Evolutionary conservation across 2,888 invertebrate genomes (phyloP).

Genomic region (Amphimallon solstitiale): DNA sequence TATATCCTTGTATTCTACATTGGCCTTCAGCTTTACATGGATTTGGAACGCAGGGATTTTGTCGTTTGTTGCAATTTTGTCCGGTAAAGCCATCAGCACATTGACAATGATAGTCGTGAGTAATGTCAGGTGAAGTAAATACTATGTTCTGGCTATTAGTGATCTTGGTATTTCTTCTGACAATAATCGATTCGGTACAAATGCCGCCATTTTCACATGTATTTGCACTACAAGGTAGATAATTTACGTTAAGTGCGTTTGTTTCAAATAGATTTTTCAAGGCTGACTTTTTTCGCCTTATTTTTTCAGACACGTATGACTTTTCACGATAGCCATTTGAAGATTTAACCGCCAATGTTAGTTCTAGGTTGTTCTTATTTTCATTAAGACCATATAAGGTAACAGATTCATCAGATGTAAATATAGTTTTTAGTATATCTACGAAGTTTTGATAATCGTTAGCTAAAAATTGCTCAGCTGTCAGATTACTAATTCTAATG

Average conservation of each 20-base stretch:
- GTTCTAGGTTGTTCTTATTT: slow-evolving; percentile 72
- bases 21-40: slow-evolving; percentile 88
- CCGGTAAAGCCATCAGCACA: slow-evolving; percentile 89
- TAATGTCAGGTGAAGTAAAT: slow-evolving; percentile 83
- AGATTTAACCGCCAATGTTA: slow-evolving; percentile 74
- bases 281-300: slow-evolving; percentile 73
- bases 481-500: slow-evolving; percentile 77
- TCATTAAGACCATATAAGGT: slow-evolving; percentile 81
- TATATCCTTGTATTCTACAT: slow-evolving; percentile 85
- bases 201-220: slow-evolving; percentile 83
- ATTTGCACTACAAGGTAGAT: slow-evolving; percentile 78
- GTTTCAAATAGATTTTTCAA: slow-evolving; percentile 73
- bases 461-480: slow-evolving; percentile 79
- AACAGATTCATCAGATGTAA: slow-evolving; percentile 73
- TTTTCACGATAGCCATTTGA: slow-evolving; percentile 71
- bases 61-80: slow-evolving; percentile 81
- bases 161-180: slow-evolving; percentile 76
- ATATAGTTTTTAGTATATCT: slow-evolving; percentile 74
- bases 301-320: slow-evolving; percentile 71
- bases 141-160: slow-evolving; percentile 84
- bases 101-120: slow-evolving; percentile 81
- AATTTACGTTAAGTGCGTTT: slow-evolving; percentile 73
- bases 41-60: slow-evolving; percentile 91
- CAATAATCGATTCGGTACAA: slow-evolving; percentile 77
- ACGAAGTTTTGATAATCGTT: slow-evolving; percentile 79